Evolutionary conservation across 1,140 invertebrate genomes (phyloP).

Genomic region (Dysdera silvatica): DNA sequence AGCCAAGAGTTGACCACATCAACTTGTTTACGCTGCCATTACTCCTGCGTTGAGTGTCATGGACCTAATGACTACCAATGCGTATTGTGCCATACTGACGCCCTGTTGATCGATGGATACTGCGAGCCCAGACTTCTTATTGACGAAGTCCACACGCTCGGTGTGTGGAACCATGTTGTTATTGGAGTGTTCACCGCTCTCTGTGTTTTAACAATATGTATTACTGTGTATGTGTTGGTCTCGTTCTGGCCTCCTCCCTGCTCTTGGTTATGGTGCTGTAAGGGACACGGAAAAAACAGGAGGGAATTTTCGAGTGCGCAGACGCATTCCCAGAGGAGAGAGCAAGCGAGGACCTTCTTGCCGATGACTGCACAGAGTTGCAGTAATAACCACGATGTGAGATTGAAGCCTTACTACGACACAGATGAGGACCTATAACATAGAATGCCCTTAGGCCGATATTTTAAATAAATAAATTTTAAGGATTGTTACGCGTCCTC

Average conservation of each 20-base stretch:
- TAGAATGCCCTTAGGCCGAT: too few relatives aligned
- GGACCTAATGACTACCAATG: constrained; percentile 54
- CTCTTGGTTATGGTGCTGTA: too few relatives aligned
- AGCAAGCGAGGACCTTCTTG: too few relatives aligned
- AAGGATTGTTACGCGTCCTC: too few relatives aligned
- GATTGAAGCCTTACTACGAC: constrained; percentile 22
- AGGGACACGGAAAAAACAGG: too few relatives aligned
- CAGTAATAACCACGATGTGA: too few relatives aligned
- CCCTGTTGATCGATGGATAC: constrained; percentile 23
- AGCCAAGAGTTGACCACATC: constrained; percentile 4
- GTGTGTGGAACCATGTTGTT: constrained; percentile 26
- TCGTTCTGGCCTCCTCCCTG: constrained; percentile 9
- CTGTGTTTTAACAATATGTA: constrained; percentile 30
- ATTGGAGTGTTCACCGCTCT: constrained; percentile 25
- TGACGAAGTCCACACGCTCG: constrained; percentile 22
- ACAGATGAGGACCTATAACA: constrained; percentile 15
- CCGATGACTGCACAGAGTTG: too few relatives aligned
- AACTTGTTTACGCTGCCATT: constrained; percentile 50
- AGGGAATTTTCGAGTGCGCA: too few relatives aligned
- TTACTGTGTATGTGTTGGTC: constrained; percentile 30
- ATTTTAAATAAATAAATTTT: too few relatives aligned
- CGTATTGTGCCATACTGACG: constrained; percentile 44
- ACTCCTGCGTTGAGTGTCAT: constrained; percentile 50
- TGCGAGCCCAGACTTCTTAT: constrained; percentile 26
- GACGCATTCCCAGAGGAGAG: too few relatives aligned